These are phyloP conservation scores for Mercenaria mercenaria DNA, from an alignment of 1,140 invertebrate genomes.

Conservation along the genomic window DNA sequence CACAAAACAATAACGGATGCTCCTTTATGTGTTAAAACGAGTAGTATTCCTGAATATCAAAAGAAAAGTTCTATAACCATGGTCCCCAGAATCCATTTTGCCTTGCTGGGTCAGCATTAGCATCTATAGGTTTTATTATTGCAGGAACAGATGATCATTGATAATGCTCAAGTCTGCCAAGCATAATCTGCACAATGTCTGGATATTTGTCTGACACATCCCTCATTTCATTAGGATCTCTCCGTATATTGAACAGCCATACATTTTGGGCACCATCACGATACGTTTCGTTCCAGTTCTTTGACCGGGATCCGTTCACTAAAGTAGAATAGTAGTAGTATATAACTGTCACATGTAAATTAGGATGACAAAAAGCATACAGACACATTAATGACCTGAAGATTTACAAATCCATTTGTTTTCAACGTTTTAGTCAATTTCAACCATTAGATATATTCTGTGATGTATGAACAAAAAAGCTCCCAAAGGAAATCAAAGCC, in stretches of 20 bases:
- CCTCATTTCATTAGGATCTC: constrained; percentile 74
- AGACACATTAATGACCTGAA: too few species aligned
- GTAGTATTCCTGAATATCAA: too few species aligned
- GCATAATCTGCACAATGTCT: constrained; percentile 71
- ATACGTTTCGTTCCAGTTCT: neutral
- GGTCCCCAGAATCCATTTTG: constrained; percentile 82
- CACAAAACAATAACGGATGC: too few species aligned
- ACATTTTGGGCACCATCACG: constrained; percentile 68
- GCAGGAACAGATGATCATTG: constrained; percentile 77
- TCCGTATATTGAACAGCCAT: constrained; percentile 79
- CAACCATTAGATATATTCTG: too few species aligned
- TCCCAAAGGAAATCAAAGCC: too few species aligned
- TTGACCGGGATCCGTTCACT: neutral
- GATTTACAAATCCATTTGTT: too few species aligned
- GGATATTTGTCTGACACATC: constrained; percentile 71
- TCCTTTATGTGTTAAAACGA: too few species aligned
- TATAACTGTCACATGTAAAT: neutral
- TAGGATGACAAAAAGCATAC: constrained; percentile 66
- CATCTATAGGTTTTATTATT: constrained; percentile 72
- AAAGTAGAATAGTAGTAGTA: neutral
- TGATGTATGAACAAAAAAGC: too few species aligned
- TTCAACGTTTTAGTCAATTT: too few species aligned
- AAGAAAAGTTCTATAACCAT: constrained; percentile 76
- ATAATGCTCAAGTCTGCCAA: constrained; percentile 73
- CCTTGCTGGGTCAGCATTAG: constrained; percentile 73